phyloP scores from a whole-genome alignment of 1,140 invertebrate genomes.

The Goniozus legneri region DNA sequence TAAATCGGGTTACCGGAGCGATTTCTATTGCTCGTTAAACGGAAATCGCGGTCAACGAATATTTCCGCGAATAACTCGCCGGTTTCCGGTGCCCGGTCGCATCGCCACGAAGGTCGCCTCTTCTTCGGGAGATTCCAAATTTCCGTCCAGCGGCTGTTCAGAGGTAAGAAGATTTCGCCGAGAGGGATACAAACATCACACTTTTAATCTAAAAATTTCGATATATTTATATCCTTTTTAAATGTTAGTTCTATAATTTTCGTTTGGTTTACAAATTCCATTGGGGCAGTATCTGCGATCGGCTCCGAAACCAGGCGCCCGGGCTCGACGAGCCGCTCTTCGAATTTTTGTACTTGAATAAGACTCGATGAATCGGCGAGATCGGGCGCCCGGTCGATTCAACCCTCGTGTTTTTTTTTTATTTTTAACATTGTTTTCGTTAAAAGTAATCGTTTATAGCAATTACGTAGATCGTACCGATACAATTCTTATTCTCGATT shows the following conservation, averaged over 20 bases:
- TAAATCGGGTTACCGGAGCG: neutral
- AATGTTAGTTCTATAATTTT: constrained; percentile 20
- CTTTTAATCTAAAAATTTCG: constrained; percentile 20
- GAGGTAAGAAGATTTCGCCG: too few relatives aligned
- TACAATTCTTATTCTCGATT: constrained; percentile 14
- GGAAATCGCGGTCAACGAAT: neutral
- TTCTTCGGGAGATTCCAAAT: too few relatives aligned
- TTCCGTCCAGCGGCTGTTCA: too few relatives aligned
- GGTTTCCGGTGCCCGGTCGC: neutral
- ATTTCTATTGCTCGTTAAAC: neutral
- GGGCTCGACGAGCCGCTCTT: constrained; percentile 4
- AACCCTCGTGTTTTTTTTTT: too few relatives aligned
- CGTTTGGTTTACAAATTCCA: constrained; percentile 25
- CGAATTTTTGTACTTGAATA: neutral
- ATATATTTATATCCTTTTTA: constrained; percentile 16
- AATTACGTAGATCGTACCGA: constrained; percentile 8
- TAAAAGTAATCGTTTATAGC: constrained; percentile 6
- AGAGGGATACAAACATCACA: neutral
- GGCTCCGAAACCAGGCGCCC: constrained; percentile 7
- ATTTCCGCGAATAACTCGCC: neutral
- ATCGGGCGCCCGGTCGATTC: constrained; percentile 16
- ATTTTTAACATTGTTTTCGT: too few relatives aligned
- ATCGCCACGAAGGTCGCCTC: neutral
- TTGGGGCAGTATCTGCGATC: constrained; percentile 12
- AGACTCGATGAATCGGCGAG: neutral